Evolutionary conservation across 2,113 vertebrate genomes (phyloP), one percentile per base, ranked within the genome.

Genomic region (Myotis brandtii): DNA sequence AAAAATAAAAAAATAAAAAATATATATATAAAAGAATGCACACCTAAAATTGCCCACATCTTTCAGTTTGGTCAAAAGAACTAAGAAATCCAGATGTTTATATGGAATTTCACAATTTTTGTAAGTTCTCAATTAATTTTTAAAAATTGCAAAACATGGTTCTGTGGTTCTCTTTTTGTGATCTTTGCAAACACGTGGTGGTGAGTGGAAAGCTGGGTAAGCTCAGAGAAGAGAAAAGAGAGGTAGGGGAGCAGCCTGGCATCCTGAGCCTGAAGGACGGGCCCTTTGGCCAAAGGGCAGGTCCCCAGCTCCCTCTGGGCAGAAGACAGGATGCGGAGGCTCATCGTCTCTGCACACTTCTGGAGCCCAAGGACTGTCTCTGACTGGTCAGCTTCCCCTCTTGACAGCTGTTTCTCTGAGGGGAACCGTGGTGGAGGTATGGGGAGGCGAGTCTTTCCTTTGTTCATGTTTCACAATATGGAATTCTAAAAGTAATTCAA

Each of bases 61-160:
- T 83, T 89, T 77, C 69, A 30, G 27, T 48, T 73, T 90, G 34
- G 34, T 75, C 23, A 56, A 64, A 95, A 48, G 43, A 92, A 54
- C 30, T 64, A 64, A 90, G 34, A 75, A 67, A 88, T 85, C 13
- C 32, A 70, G 37, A 43, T 91, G 34, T 89, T 94, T 48, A 32
- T 73, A 40, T 62, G 40, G 32, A 79, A 86, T 84, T 75, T 75
- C 9, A 87, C 16, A 75, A 25, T 81, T 91, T 95, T 72, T 67
- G 3, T 48, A 94, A 75, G 62, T 43, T 80, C 83, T 91, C 72
- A 70, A 18, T 89, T 87, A 70, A 18, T 89, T 87, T 91, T 11
- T 9, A 34, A 82, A 93, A 76, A 88, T 66, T n/a, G 34, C 5
- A 34, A 89, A 86, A 46, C 21, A 23, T 18, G 9, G 3, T 6